Conservation (phyloP, 1,140 invertebrate species). For the Melitaea cinxia region DNA sequence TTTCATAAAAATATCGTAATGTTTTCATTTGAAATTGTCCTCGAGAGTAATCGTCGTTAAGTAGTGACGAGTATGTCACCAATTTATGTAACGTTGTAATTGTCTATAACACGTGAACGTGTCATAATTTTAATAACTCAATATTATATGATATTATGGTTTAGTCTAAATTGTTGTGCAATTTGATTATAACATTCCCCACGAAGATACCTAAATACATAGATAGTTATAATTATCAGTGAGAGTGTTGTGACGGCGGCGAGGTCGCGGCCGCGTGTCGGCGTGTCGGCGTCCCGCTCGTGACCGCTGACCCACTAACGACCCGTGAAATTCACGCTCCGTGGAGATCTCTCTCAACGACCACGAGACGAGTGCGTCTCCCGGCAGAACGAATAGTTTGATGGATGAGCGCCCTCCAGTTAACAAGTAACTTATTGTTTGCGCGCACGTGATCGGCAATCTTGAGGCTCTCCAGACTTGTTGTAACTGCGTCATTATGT, state of each 20-base stretch:
- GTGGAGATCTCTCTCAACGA: slow-evolving; percentile 1
- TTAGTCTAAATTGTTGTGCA: no score
- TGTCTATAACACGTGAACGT: no score
- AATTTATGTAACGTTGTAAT: no score
- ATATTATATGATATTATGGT: no score
- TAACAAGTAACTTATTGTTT: not conserved
- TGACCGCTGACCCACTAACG: slow-evolving; percentile 10
- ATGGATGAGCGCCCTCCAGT: slow-evolving; percentile 4
- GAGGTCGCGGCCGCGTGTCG: no score
- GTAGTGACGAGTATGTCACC: no score
- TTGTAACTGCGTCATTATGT: not conserved
- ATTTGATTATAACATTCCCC: no score
- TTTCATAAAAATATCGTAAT: no score
- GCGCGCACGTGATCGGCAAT: not conserved
- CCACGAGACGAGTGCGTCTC: not conserved
- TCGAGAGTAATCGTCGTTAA: no score
- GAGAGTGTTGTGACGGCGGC: not conserved
- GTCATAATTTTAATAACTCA: no score
- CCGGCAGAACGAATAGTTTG: not conserved
- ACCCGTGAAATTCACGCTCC: slow-evolving; percentile 11
- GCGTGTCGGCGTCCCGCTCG: not conserved
- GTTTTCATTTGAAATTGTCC: no score
- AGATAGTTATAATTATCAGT: not conserved
- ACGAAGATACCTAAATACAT: no score
- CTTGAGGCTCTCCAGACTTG: not conserved